Evolutionary conservation across 2,888 invertebrate genomes (phyloP).

Genomic region (Mesoligia furuncula): DNA sequence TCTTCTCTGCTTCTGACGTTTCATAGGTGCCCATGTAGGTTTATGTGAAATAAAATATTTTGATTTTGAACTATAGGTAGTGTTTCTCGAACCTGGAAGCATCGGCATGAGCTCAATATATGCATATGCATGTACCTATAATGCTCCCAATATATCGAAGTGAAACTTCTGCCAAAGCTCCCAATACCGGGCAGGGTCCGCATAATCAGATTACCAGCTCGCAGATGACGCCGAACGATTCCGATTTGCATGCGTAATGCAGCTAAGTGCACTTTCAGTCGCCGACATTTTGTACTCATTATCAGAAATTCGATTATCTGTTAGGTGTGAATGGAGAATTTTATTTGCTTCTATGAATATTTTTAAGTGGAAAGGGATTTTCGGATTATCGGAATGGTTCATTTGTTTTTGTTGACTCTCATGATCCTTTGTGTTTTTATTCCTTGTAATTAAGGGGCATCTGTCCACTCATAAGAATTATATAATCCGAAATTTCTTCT

Average conservation of each 20-base stretch:
- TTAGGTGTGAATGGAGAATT: slow-evolving; percentile 45
- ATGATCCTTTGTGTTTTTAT: not conserved
- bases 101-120: not conserved
- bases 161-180: slow-evolving; percentile 46
- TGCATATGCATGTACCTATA: not conserved
- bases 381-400: not conserved
- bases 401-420: not conserved
- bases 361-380: slow-evolving; percentile 8
- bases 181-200: slow-evolving; percentile 59
- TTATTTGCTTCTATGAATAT: slow-evolving; percentile 43
- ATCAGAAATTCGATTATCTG: slow-evolving; percentile 51
- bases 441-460: not conserved
- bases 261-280: slow-evolving; percentile 85
- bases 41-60: no score
- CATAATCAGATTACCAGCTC: slow-evolving; percentile 83
- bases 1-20: no score
- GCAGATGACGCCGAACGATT: slow-evolving; percentile 80
- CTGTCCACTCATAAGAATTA: not conserved
- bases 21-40: no score
- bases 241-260: slow-evolving; percentile 87
- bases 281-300: slow-evolving; percentile 73
- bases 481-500: no score
- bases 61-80: not conserved
- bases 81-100: not conserved
- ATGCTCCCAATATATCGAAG: slow-evolving; percentile 7